Conservation (phyloP, 2,797 vertebrate species). For the Lutjanus campechanus region DNA sequence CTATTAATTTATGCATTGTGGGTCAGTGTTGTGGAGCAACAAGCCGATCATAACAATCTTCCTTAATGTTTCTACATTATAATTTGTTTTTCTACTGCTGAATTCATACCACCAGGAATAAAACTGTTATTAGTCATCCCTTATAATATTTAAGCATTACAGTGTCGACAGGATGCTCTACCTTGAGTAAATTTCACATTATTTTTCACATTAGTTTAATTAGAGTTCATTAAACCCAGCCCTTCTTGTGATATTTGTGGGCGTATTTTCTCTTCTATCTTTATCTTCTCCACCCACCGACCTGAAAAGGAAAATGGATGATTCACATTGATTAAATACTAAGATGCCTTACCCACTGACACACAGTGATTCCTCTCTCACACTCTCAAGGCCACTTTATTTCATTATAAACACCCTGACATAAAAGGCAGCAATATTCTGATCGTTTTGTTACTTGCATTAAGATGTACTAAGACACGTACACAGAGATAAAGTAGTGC, state of each 20-base stretch:
- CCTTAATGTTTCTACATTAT: background rate
- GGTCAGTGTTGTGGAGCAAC: background rate
- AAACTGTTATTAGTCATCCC: background rate
- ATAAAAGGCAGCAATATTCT: background rate
- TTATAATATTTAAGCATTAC: background rate
- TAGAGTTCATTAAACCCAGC: conserved; percentile 8
- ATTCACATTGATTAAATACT: conserved; percentile 28
- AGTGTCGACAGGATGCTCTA: background rate
- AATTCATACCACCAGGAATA: background rate
- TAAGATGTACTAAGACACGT: background rate
- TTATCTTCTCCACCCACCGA: conserved; percentile 8
- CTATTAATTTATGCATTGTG: background rate
- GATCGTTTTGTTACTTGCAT: background rate
- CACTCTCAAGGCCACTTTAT: background rate
- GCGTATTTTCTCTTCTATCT: conserved; percentile 4
- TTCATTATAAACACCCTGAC: background rate
- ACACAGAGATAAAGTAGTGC: background rate
- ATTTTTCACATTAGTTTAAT: background rate
- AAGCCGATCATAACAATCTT: background rate
- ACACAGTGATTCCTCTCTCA: background rate
- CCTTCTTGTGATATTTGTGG: background rate
- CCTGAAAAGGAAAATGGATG: conserved; percentile 22
- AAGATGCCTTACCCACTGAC: background rate
- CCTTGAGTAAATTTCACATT: background rate
- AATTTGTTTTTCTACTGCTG: background rate